A percentile compares a stretch with the other conserved stretches of the same genome.
phyloP scores from a whole-genome alignment of 2,888 invertebrate species.

The Carpatolechia fugitivella region DNA sequence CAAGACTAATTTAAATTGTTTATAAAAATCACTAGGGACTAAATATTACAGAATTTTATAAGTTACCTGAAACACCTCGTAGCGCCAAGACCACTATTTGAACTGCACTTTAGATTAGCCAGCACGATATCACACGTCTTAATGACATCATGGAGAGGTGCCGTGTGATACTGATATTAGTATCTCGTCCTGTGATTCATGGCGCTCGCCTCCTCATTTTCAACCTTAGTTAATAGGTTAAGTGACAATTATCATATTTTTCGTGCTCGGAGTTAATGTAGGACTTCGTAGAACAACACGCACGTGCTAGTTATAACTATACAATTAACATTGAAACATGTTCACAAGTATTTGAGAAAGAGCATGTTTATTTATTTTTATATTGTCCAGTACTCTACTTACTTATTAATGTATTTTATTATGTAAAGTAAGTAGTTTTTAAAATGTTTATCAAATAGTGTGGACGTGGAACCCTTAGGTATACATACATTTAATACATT shows the following conservation, averaged over 20 bases:
- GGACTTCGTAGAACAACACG: background rate
- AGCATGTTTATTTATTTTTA: no score
- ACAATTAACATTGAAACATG: no score
- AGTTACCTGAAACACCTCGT: background rate
- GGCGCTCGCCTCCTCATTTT: conserved; percentile 28
- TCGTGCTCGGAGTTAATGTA: background rate
- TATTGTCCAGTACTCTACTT: no score
- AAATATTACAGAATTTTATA: no score
- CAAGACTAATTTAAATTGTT: no score
- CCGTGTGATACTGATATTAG: conserved; percentile 69
- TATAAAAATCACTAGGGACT: no score
- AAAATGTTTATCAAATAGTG: no score
- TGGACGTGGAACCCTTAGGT: no score
- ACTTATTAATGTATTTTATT: no score
- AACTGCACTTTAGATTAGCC: conserved; percentile 62
- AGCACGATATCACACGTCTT: conserved; percentile 45
- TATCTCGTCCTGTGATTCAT: conserved; percentile 36
- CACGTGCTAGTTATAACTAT: background rate
- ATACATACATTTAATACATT: no score
- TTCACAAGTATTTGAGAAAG: no score
- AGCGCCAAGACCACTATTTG: conserved; percentile 41
- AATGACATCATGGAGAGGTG: conserved; percentile 44
- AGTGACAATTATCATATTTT: conserved; percentile 59
- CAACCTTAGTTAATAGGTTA: conserved; percentile 58
- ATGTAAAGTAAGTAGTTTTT: no score